Base-by-base conservation (phyloP, 2,113 vertebrate species). In the Podarcis cretensis region DNA sequence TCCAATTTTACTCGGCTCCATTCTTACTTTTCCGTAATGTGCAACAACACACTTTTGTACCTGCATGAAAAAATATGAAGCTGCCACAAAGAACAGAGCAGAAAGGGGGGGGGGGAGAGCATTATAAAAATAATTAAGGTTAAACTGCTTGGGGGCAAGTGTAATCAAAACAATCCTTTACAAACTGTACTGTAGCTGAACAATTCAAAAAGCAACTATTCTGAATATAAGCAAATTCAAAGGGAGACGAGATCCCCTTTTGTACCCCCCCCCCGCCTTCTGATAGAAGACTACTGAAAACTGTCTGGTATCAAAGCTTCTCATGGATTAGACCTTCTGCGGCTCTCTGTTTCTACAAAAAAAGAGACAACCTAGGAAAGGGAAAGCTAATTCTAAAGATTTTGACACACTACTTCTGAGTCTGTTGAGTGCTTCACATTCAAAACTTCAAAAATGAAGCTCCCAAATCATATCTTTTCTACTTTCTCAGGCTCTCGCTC, bases 401-500 rank as follows among this genome's bases (percentile, higher is more conserved):
- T 94, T 94, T 94, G 90, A 94, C 78, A 79, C 91, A 92, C 81
- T 94, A 90, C 88, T 94, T 95, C 91, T 95, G 93, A 89, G 94
- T 91, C 93, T 90, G 87, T 86, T 90, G 92, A 95, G 90, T 90
- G 90, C 92, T 96, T 95, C 90, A 94, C 88, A 96, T 93, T 96
- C 90, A 89, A 90, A 84, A 95, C 93, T 95, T 96, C 94, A 96
- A 94, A 95, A 96, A 93, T 37, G 87, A 95, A 95, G 87, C 92
- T 92, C 93, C 89, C 92, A 91, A 94, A 93, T 96, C 92, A 94
- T 93, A 94, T 93, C 90, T 95, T 79, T 96, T 96, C 92, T 93
- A 94, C 94, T 89, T 96, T 96, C 93, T 96, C 94, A 87, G 94
- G 91, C 95, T 95, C 92, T 95, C 87, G 92, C 94, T 97, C 92